phyloP scores from a whole-genome alignment of 2,888 invertebrate species.

The Mylabris sibirica region DNA sequence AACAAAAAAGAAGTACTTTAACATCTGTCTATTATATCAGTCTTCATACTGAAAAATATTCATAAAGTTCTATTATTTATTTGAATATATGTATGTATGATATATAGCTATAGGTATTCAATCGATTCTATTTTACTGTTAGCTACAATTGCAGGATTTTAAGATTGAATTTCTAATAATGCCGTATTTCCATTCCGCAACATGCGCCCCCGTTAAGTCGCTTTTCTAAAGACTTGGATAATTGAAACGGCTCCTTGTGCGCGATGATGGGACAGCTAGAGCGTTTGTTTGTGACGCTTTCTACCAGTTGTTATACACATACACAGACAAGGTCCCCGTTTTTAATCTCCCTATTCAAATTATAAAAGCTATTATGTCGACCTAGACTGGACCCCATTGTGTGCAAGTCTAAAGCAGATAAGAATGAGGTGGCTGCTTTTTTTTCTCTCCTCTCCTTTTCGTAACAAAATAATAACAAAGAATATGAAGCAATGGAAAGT shows the following conservation, averaged over 20 bases:
- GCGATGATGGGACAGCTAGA: constrained; percentile 35
- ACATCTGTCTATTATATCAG: neutral
- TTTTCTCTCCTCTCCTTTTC: neutral
- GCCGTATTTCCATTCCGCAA: constrained; percentile 56
- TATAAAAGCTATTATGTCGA: constrained; percentile 54
- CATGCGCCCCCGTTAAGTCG: constrained; percentile 58
- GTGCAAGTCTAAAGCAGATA: constrained; percentile 29
- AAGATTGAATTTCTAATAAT: constrained; percentile 58
- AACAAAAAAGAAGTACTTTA: neutral
- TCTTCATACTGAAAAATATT: neutral
- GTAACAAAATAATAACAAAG: constrained; percentile 6
- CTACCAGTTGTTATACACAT: constrained; percentile 47
- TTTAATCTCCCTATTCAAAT: constrained; percentile 58
- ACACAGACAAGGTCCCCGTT: constrained; percentile 41
- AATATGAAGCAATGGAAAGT: constrained; percentile 1
- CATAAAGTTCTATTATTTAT: neutral
- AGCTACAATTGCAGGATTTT: constrained; percentile 58
- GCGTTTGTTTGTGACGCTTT: constrained; percentile 46
- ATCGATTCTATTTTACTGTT: constrained; percentile 1
- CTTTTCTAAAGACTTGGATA: constrained; percentile 58
- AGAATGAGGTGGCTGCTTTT: constrained; percentile 25
- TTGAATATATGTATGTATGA: neutral
- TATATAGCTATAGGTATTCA: neutral
- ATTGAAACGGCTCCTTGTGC: constrained; percentile 57
- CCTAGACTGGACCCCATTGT: constrained; percentile 39